Conservation (phyloP, 2,113 vertebrate genomes). For the Mustelus asterias region DNA sequence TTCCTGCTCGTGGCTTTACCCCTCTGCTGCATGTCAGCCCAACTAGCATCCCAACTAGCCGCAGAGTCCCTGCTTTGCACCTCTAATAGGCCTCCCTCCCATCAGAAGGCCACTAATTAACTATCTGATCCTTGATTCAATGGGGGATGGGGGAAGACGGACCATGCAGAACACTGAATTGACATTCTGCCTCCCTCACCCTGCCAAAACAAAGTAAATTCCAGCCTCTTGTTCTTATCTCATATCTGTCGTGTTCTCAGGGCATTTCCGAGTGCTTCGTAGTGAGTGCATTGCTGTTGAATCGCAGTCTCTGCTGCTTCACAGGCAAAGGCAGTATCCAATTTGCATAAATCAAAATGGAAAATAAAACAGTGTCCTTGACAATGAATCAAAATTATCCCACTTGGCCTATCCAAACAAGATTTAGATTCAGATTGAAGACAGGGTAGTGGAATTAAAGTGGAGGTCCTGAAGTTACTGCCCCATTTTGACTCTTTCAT, state of each 20-base stretch:
- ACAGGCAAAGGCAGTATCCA: neutral
- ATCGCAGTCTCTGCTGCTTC: neutral
- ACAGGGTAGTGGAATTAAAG: neutral
- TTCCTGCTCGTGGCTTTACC: too few species aligned
- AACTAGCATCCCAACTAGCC: too few species aligned
- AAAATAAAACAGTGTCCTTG: neutral
- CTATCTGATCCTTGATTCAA: too few species aligned
- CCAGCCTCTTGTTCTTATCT: neutral
- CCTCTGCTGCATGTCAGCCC: too few species aligned
- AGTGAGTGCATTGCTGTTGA: neutral
- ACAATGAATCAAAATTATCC: neutral
- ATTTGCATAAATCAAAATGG: neutral
- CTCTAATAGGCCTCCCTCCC: too few species aligned
- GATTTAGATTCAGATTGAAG: neutral
- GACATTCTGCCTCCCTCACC: too few species aligned
- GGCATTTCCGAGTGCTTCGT: neutral
- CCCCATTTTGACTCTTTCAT: neutral
- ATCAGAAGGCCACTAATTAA: too few species aligned
- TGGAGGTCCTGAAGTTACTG: neutral
- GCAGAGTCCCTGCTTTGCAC: too few species aligned
- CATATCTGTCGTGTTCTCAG: neutral
- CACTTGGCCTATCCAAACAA: neutral
- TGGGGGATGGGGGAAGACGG: too few species aligned
- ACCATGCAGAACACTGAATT: too few species aligned
- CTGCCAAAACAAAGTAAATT: too few species aligned